A percentile compares a stretch with the other conserved stretches of the same genome.
Evolutionary conservation across 2,113 vertebrate genomes (phyloP).

Genomic region (Monarcha castaneiventris): DNA sequence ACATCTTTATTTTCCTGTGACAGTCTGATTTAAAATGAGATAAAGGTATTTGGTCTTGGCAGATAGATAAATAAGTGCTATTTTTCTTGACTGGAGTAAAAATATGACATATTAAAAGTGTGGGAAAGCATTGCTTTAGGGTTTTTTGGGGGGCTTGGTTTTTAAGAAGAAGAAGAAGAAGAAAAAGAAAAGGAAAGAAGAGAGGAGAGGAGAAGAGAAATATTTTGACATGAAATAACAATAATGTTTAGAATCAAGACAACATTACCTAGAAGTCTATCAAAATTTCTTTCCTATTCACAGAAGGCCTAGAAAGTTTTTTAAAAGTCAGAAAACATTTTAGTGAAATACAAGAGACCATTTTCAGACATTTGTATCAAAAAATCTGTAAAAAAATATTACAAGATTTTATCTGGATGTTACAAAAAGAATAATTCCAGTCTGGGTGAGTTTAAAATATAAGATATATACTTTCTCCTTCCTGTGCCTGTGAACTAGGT

Average conservation of each 20-base stretch:
- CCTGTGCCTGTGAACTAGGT: neutral
- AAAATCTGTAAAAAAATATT: neutral
- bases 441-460: neutral
- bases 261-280: neutral
- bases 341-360: neutral
- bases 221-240: neutral
- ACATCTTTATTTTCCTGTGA: slow-evolving; percentile 7
- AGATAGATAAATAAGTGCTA: neutral
- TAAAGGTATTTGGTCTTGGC: slow-evolving; percentile 5
- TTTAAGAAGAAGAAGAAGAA: neutral
- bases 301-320: neutral
- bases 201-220: too few relatives aligned
- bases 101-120: neutral
- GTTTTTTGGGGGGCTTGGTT: neutral
- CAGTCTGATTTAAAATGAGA: neutral
- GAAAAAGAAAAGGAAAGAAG: neutral
- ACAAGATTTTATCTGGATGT: neutral
- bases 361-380: neutral
- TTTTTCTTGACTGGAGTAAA: neutral
- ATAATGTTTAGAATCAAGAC: neutral
- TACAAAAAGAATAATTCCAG: neutral
- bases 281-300: neutral
- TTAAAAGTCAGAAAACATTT: neutral
- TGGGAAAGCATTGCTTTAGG: neutral
- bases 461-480: neutral